These are phyloP conservation scores for Numenius arquata DNA, from an alignment of 2,113 vertebrate species.

Conservation along the genomic window DNA sequence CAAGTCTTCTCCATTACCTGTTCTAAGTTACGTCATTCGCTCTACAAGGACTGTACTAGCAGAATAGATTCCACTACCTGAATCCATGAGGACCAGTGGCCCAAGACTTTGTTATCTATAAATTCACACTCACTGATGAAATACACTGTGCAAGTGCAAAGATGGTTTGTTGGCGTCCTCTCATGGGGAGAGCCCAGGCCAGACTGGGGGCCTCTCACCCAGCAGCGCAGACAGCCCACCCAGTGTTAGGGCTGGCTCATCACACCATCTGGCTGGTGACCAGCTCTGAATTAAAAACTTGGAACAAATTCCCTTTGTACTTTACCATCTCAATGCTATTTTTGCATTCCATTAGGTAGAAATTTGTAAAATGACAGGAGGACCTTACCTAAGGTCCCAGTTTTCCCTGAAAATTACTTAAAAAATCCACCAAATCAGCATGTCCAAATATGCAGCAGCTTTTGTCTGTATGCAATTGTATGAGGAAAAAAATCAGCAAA, in stretches of 20 bases:
- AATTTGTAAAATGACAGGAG: not conserved
- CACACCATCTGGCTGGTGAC: fast-evolving
- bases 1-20: not conserved
- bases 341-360: not conserved
- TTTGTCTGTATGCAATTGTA: not conserved
- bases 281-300: not conserved
- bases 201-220: not conserved
- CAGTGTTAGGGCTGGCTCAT: not conserved
- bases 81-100: not conserved
- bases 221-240: not conserved
- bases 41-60: not conserved
- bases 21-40: not conserved
- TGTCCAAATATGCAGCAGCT: not conserved
- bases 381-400: not conserved
- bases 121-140: not conserved
- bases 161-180: not conserved
- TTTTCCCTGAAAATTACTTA: not conserved
- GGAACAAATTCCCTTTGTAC: not conserved
- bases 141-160: not conserved
- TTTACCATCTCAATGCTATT: not conserved
- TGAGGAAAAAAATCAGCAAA: not conserved
- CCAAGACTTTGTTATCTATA: not conserved
- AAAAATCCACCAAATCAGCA: not conserved
- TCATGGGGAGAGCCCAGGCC: not conserved
- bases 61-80: not conserved